Evolutionary conservation across 2,888 invertebrate genomes (phyloP), one percentile per base, ranked within the genome.

Genomic region (Nemotelus pantherinus): DNA sequence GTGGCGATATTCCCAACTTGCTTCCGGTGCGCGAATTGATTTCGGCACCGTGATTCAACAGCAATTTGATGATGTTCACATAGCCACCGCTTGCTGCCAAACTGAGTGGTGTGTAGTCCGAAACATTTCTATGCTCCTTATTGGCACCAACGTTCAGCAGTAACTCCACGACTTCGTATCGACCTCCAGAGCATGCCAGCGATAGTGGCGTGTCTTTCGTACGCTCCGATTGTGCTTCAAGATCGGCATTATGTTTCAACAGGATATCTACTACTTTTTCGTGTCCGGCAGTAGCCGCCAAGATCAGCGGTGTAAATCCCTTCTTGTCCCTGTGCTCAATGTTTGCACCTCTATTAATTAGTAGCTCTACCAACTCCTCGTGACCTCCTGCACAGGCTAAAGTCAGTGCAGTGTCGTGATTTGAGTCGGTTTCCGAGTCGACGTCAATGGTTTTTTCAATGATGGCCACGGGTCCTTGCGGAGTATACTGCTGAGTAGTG

Each of bases 281-380:
- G 85, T 96, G 96, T 0, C 99, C 99, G 41, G 98, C 98, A 10
- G 99, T 98, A 45, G 99, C 98, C 65, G 98, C 98, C 82, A 99
- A 90, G 84, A 99, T 99, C 60, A 99, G 89, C 0, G 99, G 98
- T 0, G 99, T 98, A 87, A 99, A 99, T 47, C 99, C 98, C 88
- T 99, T 99, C 88, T 99, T 99, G 88, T 99, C 99, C 48, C 98
- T 91, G 87, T 99, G 99, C 87, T 99, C 98, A 85, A 99, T 97
- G 86, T 98, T 95, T 0, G 99, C 97, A 77, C 97, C 97, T 80
- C 98, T 92, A 81, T 93, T 92, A 72, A 99, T 90, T 80, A 99
- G 90, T 83, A 99, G 89, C 85, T 95, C 95, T 7, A 98, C 98
- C 41, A 99, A 91, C 84, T 99, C 98, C 85, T 97, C 95, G 86